Evolutionary conservation across 2,888 invertebrate species (phyloP), one percentile per base, ranked within the genome.

Genomic region (Patella pellucida): DNA sequence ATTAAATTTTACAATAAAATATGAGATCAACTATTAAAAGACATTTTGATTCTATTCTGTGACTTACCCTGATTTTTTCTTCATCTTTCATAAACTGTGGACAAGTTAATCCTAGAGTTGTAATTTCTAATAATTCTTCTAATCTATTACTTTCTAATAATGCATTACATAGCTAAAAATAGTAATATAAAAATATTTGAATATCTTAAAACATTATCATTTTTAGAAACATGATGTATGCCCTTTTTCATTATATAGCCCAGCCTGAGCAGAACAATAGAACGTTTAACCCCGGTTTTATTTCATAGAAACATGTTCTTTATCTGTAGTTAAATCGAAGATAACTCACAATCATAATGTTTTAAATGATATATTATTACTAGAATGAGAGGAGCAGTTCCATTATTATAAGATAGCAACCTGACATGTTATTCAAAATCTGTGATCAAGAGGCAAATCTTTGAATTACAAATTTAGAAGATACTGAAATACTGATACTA

Each of bases 61-160:
- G 27, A 74, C 89, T 89, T 78, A 93, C 81, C 93, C 93, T 82
- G 94, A 92, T 79, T 93, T 82, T 83, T 67, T 83, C 23, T 81
- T 86, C 79, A 91, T 92, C 79, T 87, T 89, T 86, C 93, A 93
- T 82, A 90, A 92, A 85, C 93, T 95, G 82, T 9, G 89, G 89
- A 1, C 96, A 96, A 52, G 95, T 94, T 73, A 96, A 92, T 67
- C 95, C 95, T 78, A 95, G 94, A 87, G 95, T 95, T 70, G 95
- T 93, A 16, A 97, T 92, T 82, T 95, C 93, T 88, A 96, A 94
- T 88, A 96, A 92, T 9, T 94, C 91, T 73, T 93, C 93, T 85
- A 93, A 95, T 82, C 93, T 92, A 80, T 94, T 93, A 76, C 93
- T 89, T 67, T 93, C 91, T 80, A 92, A 83, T 76, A 92, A 80